A percentile compares a stretch with the other conserved stretches of the same genome.
phyloP scores from a whole-genome alignment of 2,113 vertebrate genomes.

The Neotragus pygmaeus region DNA sequence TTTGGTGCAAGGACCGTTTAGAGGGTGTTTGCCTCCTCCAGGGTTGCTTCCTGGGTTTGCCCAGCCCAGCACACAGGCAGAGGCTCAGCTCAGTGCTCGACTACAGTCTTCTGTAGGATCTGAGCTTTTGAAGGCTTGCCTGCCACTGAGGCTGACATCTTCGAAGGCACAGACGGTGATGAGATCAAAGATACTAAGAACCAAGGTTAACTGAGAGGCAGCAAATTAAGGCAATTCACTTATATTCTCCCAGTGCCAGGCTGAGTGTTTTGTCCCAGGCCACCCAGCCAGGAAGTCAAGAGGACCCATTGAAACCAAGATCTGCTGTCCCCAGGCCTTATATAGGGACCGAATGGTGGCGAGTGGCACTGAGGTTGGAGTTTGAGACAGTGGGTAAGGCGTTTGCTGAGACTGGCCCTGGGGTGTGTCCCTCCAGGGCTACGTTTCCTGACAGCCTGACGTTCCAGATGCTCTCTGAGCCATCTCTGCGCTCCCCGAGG shows the following conservation, averaged over 20 bases:
- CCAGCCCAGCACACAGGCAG: neutral
- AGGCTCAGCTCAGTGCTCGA: neutral
- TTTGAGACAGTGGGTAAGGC: accelerated
- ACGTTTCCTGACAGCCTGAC: neutral
- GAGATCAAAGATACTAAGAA: neutral
- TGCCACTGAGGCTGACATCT: neutral
- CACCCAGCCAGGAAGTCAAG: neutral
- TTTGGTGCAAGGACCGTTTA: neutral
- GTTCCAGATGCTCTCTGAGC: neutral
- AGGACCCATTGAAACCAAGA: neutral
- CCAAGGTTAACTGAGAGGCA: neutral
- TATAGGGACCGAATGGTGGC: neutral
- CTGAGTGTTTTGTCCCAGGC: neutral
- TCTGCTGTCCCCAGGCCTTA: neutral
- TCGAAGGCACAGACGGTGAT: neutral
- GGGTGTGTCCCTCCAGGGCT: conserved; percentile 1
- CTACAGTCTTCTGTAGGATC: neutral
- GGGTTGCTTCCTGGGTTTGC: neutral
- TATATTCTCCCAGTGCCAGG: neutral
- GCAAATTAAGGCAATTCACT: neutral
- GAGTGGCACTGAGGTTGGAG: neutral
- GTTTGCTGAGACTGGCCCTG: neutral
- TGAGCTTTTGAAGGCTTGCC: neutral
- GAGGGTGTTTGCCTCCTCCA: neutral
- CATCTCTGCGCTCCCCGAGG: neutral